Evolutionary conservation across 1,140 invertebrate genomes (phyloP).

Genomic region (Chelonus insularis): DNA sequence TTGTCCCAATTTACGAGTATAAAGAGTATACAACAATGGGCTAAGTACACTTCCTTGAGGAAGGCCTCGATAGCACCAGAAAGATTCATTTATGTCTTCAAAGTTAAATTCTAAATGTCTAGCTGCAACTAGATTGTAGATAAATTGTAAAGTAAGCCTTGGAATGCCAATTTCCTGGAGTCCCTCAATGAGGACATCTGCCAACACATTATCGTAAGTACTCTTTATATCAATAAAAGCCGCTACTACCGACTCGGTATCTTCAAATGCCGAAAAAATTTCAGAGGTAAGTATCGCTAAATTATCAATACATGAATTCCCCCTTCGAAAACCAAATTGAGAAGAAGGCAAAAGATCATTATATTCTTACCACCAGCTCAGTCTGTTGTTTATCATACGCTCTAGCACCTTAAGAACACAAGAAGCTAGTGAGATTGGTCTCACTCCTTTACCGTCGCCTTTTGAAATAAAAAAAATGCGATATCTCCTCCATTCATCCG

Average conservation of each 20-base stretch:
- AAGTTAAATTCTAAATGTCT: neutral
- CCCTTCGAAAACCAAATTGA: constrained; percentile 23
- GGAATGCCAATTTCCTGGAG: constrained; percentile 8
- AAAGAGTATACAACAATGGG: constrained; percentile 1
- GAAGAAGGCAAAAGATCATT: neutral
- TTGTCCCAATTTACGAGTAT: constrained; percentile 10
- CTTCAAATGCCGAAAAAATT: neutral
- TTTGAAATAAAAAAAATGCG: constrained; percentile 36
- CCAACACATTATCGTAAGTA: constrained; percentile 23
- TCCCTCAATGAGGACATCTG: constrained; percentile 10
- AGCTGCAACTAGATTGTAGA: constrained; percentile 4
- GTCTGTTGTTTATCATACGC: constrained; percentile 20
- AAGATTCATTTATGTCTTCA: neutral
- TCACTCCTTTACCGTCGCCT: constrained; percentile 27
- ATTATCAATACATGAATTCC: constrained; percentile 22
- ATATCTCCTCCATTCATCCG: constrained; percentile 30
- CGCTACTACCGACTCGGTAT: neutral
- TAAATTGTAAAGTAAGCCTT: neutral
- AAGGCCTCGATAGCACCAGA: neutral
- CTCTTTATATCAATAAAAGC: constrained; percentile 14
- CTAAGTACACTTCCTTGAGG: constrained; percentile 12
- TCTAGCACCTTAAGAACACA: constrained; percentile 25
- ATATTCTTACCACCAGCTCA: constrained; percentile 12
- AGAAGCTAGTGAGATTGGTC: constrained; percentile 32
- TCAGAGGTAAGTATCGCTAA: constrained; percentile 3